A percentile compares a stretch with the other conserved stretches of the same genome.
Evolutionary conservation across 2,797 vertebrate species (phyloP).

Genomic region (Margarornis squamiger): DNA sequence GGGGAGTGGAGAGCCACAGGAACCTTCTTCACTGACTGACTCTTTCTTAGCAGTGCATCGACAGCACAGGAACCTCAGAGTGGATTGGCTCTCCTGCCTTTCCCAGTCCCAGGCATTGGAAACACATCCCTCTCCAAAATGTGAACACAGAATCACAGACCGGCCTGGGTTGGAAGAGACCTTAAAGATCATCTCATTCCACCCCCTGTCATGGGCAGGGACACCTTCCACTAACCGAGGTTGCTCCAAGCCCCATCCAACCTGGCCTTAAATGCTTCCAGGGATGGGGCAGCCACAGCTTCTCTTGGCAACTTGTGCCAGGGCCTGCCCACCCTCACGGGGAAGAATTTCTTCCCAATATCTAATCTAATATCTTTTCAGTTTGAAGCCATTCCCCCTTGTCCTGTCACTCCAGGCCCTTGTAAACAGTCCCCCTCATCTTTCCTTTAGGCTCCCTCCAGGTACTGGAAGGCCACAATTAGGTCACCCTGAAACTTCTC

Average conservation of each 20-base stretch:
- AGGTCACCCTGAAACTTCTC: not conserved
- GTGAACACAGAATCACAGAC: not conserved
- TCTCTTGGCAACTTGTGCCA: not conserved
- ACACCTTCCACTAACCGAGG: not conserved
- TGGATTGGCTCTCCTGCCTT: not conserved
- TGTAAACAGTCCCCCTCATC: not conserved
- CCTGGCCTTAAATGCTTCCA: not conserved
- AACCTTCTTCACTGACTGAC: not conserved
- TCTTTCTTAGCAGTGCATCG: fast-evolving
- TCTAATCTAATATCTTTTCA: not conserved
- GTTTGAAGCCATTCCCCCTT: not conserved
- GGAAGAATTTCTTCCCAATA: not conserved
- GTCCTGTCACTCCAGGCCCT: not conserved
- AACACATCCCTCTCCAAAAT: fast-evolving
- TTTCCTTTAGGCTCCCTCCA: not conserved
- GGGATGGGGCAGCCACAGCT: not conserved
- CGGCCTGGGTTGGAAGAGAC: fast-evolving
- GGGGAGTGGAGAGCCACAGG: not conserved
- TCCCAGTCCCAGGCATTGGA: fast-evolving
- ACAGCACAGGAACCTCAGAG: fast-evolving
- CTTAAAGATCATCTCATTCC: not conserved
- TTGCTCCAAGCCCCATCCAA: fast-evolving
- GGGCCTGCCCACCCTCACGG: not conserved
- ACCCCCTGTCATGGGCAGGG: not conserved
- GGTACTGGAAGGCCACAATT: not conserved